These are phyloP conservation scores for Ennomos quercinarius DNA, from an alignment of 2,888 invertebrate species.

Conservation along the genomic window DNA sequence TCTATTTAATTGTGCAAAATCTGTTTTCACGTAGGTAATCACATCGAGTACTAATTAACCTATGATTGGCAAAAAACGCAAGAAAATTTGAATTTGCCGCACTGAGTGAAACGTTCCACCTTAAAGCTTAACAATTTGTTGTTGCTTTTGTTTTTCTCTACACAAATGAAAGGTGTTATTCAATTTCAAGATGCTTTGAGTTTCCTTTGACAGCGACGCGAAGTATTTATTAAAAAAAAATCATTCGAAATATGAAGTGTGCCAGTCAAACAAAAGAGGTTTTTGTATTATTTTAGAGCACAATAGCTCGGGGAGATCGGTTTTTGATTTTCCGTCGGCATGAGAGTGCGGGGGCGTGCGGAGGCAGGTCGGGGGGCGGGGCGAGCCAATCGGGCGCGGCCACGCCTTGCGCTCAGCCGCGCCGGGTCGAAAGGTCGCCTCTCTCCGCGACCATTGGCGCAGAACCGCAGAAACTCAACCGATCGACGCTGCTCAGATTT, in stretches of 20 bases:
- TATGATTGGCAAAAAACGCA: too few species aligned
- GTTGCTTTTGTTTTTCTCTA: background rate
- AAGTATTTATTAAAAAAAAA: conserved; percentile 16
- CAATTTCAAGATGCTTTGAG: conserved; percentile 3
- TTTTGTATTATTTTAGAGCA: conserved; percentile 33
- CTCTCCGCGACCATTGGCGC: conserved; percentile 66
- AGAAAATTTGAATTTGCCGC: too few species aligned
- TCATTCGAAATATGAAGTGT: conserved; percentile 31
- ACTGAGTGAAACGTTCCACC: too few species aligned
- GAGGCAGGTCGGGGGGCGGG: conserved; percentile 64
- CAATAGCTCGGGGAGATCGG: conserved; percentile 49
- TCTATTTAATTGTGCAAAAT: too few species aligned
- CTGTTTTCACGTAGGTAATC: too few species aligned
- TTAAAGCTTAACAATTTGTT: background rate
- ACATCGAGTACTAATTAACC: too few species aligned
- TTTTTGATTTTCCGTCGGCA: conserved; percentile 39
- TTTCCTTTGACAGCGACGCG: conserved; percentile 19
- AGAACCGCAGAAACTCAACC: conserved; percentile 42
- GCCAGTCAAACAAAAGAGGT: conserved; percentile 34
- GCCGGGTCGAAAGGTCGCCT: conserved; percentile 77
- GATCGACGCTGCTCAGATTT: conserved; percentile 28
- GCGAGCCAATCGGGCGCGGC: conserved; percentile 77
- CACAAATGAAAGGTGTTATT: background rate
- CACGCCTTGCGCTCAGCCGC: conserved; percentile 75
- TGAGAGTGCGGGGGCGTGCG: conserved; percentile 60